Base-by-base conservation (phyloP, 2,113 vertebrate genomes). In the Beaufortia kweichowensis region DNA sequence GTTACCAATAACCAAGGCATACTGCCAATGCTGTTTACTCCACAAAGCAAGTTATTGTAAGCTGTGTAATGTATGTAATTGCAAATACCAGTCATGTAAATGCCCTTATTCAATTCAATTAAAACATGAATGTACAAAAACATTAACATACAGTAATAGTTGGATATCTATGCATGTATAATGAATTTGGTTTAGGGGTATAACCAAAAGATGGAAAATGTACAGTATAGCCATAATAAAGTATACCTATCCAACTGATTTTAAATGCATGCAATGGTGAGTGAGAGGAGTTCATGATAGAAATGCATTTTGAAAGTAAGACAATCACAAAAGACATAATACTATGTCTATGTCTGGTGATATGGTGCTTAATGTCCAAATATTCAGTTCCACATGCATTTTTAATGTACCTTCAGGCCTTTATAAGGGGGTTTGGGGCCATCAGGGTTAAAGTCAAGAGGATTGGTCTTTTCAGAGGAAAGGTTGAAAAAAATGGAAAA, bases 391-490 rank as follows among this genome's bases (percentile, higher is more conserved):
- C 82, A 35, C 71, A 80, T 78, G 56, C 84, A 72, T 21, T 84
- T 85, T 91, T 84, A 87, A 86, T 82, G 96, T 99, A 99, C 97
- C 97, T 99, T 99, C 61, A 95, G 89, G 84, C 92, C 93, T 94
- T 96, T 98, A 94, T 96, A 94, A 87, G 93, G 83, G 91, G 95
- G 97, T 95, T 98, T 98, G 93, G 94, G 92, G 90, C 92, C 94
- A 55, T 95, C 95, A 83, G 90, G 91, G 88, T 93, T 95, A 95
- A 95, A 93, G 87, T 96, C 93, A 93, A 97, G 96, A 83, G 95
- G 94, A 92, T 97, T 96, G 92, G 89, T 93, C 97, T 98, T 97
- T 90, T 92, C 89, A 90, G 87, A 89, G 94, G 90, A 89, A 91
- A 89, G 24, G 43, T 76, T 83, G 79, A 91, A 93, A 88, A 94